These are phyloP conservation scores for Menura novaehollandiae DNA, from an alignment of 2,113 vertebrate genomes.

Conservation along the genomic window DNA sequence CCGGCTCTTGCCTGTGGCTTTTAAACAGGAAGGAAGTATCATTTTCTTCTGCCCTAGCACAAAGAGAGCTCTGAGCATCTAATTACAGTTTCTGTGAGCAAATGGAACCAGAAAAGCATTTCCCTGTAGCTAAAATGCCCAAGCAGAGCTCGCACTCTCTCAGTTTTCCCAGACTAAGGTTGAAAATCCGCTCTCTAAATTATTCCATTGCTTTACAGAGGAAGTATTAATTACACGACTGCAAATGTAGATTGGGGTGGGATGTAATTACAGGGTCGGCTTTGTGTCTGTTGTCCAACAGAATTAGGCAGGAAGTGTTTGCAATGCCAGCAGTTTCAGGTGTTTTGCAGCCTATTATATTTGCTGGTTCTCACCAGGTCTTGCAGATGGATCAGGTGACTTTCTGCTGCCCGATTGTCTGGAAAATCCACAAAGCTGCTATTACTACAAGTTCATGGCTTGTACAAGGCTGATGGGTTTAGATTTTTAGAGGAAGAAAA, in stretches of 20 bases:
- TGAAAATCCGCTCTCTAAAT: slow-evolving; percentile 75
- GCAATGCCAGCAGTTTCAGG: slow-evolving; percentile 74
- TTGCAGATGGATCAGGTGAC: slow-evolving; percentile 71
- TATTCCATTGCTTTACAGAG: slow-evolving; percentile 77
- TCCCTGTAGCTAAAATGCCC: slow-evolving; percentile 69
- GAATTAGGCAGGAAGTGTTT: slow-evolving; percentile 78
- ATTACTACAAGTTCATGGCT: slow-evolving; percentile 51
- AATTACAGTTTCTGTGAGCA: slow-evolving; percentile 77
- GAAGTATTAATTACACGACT: slow-evolving; percentile 84
- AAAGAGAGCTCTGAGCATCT: slow-evolving; percentile 77
- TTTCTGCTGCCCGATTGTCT: slow-evolving; percentile 75
- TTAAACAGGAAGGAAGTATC: slow-evolving; percentile 80
- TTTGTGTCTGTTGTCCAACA: slow-evolving; percentile 81
- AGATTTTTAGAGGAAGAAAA: background rate
- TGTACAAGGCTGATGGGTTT: slow-evolving; percentile 25
- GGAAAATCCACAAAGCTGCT: slow-evolving; percentile 69
- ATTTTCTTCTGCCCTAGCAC: slow-evolving; percentile 74
- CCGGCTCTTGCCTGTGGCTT: slow-evolving; percentile 14
- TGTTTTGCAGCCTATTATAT: slow-evolving; percentile 76
- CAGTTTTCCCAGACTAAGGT: slow-evolving; percentile 64
- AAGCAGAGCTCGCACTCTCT: slow-evolving; percentile 41
- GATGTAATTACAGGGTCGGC: slow-evolving; percentile 83
- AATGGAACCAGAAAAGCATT: slow-evolving; percentile 73
- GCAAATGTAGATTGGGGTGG: slow-evolving; percentile 75
- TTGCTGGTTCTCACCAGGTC: slow-evolving; percentile 70